phyloP scores from a whole-genome alignment of 2,113 vertebrate genomes.

The Apteryx mantelli region DNA sequence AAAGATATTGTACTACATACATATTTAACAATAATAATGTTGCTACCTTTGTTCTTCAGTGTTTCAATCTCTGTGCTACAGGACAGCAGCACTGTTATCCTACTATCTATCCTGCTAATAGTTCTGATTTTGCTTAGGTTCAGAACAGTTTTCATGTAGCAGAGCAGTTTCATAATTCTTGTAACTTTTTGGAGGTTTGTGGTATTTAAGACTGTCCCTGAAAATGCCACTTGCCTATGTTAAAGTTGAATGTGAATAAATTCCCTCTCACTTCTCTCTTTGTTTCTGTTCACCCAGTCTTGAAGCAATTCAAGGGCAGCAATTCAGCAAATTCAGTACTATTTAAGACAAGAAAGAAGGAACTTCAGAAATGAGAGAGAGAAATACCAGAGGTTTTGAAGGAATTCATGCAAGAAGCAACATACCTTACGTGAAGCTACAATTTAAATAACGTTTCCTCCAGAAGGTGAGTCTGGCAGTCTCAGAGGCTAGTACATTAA shows the following conservation, averaged over 20 bases:
- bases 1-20: neutral
- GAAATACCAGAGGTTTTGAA: slow-evolving; percentile 16
- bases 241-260: neutral
- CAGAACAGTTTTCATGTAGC: neutral
- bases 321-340: slow-evolving; percentile 25
- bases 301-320: neutral
- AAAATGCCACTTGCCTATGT: neutral
- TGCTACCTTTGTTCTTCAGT: neutral
- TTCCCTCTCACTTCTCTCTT: neutral
- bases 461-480: neutral
- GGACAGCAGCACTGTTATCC: neutral
- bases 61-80: neutral
- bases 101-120: rapidly evolving
- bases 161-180: neutral
- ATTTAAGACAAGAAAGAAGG: slow-evolving; percentile 18
- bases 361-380: slow-evolving; percentile 26
- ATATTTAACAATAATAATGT: neutral
- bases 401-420: neutral
- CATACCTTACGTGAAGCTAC: neutral
- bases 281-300: neutral
- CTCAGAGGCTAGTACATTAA: neutral
- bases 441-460: neutral
- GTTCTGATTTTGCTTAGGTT: neutral
- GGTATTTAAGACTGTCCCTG: neutral
- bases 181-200: neutral